Evolutionary conservation across 1,140 invertebrate species (phyloP).

Genomic region (Periplaneta americana): DNA sequence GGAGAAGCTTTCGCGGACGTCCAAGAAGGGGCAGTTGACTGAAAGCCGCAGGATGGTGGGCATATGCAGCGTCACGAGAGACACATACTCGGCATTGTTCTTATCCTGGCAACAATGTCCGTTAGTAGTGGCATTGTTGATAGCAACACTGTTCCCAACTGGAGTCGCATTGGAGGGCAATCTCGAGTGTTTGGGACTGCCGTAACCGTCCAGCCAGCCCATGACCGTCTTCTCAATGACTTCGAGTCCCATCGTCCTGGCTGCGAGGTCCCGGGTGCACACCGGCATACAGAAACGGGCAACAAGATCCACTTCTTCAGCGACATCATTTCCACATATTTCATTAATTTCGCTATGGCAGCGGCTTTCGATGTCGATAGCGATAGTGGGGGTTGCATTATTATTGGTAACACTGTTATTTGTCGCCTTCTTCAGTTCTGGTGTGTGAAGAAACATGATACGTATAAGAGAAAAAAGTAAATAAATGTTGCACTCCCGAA

Average conservation of each 20-base stretch:
- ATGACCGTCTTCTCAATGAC: conserved; percentile 48
- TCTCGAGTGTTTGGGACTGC: conserved; percentile 37
- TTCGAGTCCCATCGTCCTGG: conserved; percentile 46
- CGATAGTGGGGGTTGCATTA: neutral
- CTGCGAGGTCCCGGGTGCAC: conserved; percentile 44
- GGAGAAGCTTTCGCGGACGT: conserved; percentile 49
- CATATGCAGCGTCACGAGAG: conserved; percentile 47
- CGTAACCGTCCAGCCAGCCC: conserved; percentile 48
- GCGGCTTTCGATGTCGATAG: neutral
- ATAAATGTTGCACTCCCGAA: neutral
- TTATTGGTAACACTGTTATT: neutral
- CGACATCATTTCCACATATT: neutral
- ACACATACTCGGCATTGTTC: conserved; percentile 38
- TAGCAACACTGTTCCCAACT: conserved; percentile 31
- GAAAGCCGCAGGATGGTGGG: conserved; percentile 50
- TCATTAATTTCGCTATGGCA: neutral
- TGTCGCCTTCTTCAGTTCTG: neutral
- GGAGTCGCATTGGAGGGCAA: neutral
- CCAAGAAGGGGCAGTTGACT: conserved; percentile 50
- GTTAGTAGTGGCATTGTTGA: conserved; percentile 34
- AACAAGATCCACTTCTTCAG: conserved; percentile 42
- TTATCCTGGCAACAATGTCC: neutral
- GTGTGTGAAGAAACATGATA: neutral
- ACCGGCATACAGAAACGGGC: conserved; percentile 45
- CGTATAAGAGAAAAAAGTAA: neutral